Evolutionary conservation across 2,888 invertebrate genomes (phyloP).

Genomic region (Amorpha juglandis): DNA sequence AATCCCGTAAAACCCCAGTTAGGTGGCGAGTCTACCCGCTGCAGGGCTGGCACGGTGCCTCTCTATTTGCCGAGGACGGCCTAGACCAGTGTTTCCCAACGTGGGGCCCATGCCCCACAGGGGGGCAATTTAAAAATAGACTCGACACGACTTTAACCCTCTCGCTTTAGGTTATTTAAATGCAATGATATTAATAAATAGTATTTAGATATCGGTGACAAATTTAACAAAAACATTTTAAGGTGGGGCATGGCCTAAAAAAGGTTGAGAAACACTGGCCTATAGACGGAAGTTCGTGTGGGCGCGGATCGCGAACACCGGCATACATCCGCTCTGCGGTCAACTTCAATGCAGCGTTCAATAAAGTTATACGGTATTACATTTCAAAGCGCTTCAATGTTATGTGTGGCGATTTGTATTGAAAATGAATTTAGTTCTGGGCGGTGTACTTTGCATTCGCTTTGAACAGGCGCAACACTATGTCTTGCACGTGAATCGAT

Average conservation of each 20-base stretch:
- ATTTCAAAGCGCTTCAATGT: constrained; percentile 17
- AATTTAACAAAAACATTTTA: too few relatives aligned
- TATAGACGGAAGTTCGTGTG: constrained; percentile 72
- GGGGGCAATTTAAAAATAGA: too few relatives aligned
- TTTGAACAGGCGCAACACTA: not conserved
- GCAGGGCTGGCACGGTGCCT: constrained; percentile 37
- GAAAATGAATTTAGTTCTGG: not conserved
- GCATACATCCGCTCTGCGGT: constrained; percentile 60
- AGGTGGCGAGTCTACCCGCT: not conserved
- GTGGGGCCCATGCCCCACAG: too few relatives aligned
- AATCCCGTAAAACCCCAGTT: not conserved
- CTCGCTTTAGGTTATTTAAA: too few relatives aligned
- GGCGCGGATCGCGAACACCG: constrained; percentile 69
- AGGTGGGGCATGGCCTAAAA: too few relatives aligned
- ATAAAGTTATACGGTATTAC: constrained; percentile 45
- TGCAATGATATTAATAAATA: too few relatives aligned
- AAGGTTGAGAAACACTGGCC: too few relatives aligned
- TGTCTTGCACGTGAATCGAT: too few relatives aligned
- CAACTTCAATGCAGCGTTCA: constrained; percentile 45
- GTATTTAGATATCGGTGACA: too few relatives aligned
- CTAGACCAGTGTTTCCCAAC: too few relatives aligned
- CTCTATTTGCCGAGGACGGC: constrained; percentile 73
- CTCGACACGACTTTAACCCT: too few relatives aligned
- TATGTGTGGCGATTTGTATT: constrained; percentile 9
- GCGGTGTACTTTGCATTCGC: not conserved